Evolutionary conservation across 1,140 invertebrate species (phyloP).

Genomic region (Leptinotarsa texana): DNA sequence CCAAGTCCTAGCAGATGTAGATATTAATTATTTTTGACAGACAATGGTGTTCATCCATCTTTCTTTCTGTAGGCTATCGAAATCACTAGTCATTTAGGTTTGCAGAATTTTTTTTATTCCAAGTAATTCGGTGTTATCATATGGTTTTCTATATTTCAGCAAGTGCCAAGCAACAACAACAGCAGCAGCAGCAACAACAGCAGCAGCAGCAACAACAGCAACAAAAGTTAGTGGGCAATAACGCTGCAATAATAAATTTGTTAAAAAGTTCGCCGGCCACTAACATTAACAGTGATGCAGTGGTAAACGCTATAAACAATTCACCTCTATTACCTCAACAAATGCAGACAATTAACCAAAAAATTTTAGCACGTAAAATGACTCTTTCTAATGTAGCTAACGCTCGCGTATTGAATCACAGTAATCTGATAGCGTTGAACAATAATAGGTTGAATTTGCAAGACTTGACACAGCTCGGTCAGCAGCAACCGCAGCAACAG

Average conservation of each 20-base stretch:
- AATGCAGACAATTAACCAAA: slow-evolving; percentile 49
- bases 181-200: slow-evolving; percentile 43
- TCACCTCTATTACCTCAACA: slow-evolving; percentile 49
- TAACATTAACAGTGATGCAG: slow-evolving; percentile 61
- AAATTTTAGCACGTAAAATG: slow-evolving; percentile 50
- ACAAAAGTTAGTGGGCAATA: slow-evolving; percentile 60
- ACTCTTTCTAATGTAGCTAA: slow-evolving; percentile 50
- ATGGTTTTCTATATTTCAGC: neutral
- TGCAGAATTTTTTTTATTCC: no score
- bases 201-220: slow-evolving; percentile 61
- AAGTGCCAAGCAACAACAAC: slow-evolving; percentile 24
- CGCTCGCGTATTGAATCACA: slow-evolving; percentile 53
- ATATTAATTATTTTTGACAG: no score
- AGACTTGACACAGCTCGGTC: slow-evolving; percentile 33
- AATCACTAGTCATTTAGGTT: no score
- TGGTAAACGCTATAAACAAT: slow-evolving; percentile 54
- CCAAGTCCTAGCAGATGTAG: no score
- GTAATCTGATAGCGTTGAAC: slow-evolving; percentile 58
- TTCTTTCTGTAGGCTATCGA: no score
- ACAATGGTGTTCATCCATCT: no score
- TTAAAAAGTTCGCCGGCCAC: slow-evolving; percentile 73
- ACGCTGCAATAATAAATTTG: slow-evolving; percentile 73
- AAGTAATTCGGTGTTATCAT: no score
- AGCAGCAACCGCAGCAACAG: slow-evolving; percentile 42
- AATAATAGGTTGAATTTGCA: slow-evolving; percentile 51